Evolutionary conservation across 2,888 invertebrate genomes (phyloP), one percentile per base, ranked within the genome.

Genomic region (Noctuana brunneofusca): DNA sequence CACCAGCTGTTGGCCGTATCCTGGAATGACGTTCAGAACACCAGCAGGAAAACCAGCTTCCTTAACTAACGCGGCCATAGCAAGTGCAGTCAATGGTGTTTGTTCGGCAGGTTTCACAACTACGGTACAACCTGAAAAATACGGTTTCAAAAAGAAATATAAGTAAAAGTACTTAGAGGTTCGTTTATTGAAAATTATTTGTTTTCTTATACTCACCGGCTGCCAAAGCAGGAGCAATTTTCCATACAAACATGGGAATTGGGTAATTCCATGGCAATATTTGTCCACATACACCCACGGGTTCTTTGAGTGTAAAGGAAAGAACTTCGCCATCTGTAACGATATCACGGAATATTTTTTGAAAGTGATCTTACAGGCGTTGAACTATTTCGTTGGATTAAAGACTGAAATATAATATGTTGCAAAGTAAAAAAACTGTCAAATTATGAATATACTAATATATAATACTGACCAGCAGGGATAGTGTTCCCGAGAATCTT

Each of bases 221-320:
- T 20, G 95, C 94, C 52, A 96, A 79, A 5, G 96, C 96, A 0
- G 96, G 96, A 0, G 93, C 97, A 32, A 98, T 92, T 86, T 99
- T 99, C 98, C 98, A 99, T 0, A 96, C 94, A 81, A 96, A 94
- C 98, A 99, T 98, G 66, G 98, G 87, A 56, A 96, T 83, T 0
- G 97, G 97, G 78, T 97, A 97, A 86, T 98, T 98, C 97, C 98
- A 98, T 16, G 98, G 97, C 67, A 97, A 95, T 70, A 98, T 97
- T 85, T 97, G 96, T 0, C 95, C 98, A 78, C 97, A 97, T 0
- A 98, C 96, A 14, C 90, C 90, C 9, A 98, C 96, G 0, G 98
- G 97, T 78, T 98, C 97, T 72, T 96, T 96, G 32, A 96, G 91
- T 0, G 97, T 97, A 79, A 97, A 97, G 0, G 94, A 93, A 72